Evolutionary conservation across 2,888 invertebrate genomes (phyloP).

Genomic region (Ichneumoninae sp.): DNA sequence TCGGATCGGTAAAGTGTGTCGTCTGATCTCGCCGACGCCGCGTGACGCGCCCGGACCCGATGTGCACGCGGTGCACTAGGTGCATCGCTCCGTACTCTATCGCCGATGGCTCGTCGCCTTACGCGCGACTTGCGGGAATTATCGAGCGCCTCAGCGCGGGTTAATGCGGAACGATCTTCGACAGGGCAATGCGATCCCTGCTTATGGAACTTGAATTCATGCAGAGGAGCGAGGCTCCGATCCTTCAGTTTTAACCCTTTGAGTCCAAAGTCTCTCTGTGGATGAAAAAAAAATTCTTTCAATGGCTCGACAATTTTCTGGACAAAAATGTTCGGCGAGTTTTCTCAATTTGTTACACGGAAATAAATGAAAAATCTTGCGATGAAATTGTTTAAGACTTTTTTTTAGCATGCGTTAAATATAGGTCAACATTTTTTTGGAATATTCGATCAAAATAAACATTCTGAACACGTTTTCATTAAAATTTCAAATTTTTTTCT

Average conservation of each 20-base stretch:
- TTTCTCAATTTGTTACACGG: too few relatives aligned
- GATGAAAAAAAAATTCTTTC: too few relatives aligned
- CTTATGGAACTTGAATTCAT: constrained; percentile 50
- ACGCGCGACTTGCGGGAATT: constrained; percentile 12
- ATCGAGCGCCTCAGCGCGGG: constrained; percentile 9
- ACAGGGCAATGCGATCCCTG: constrained; percentile 22
- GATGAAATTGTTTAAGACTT: neutral
- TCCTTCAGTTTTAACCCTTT: neutral
- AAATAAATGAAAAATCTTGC: neutral
- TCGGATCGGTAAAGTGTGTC: constrained; percentile 51
- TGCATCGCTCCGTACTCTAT: constrained; percentile 15
- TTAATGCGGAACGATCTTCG: constrained; percentile 17
- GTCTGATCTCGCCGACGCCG: constrained; percentile 58
- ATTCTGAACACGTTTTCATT: too few relatives aligned
- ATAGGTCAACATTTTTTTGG: neutral
- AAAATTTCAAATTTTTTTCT: too few relatives aligned
- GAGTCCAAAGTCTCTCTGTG: too few relatives aligned
- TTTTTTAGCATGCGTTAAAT: neutral
- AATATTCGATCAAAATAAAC: neutral
- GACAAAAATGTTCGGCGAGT: too few relatives aligned
- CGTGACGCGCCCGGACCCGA: constrained; percentile 28
- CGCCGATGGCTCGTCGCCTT: constrained; percentile 1
- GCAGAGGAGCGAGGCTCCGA: constrained; percentile 36
- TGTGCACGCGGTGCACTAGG: constrained; percentile 20
- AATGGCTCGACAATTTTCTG: too few relatives aligned